Base-by-base conservation (phyloP, 2,797 vertebrate genomes). In the Sardinella longiceps region DNA sequence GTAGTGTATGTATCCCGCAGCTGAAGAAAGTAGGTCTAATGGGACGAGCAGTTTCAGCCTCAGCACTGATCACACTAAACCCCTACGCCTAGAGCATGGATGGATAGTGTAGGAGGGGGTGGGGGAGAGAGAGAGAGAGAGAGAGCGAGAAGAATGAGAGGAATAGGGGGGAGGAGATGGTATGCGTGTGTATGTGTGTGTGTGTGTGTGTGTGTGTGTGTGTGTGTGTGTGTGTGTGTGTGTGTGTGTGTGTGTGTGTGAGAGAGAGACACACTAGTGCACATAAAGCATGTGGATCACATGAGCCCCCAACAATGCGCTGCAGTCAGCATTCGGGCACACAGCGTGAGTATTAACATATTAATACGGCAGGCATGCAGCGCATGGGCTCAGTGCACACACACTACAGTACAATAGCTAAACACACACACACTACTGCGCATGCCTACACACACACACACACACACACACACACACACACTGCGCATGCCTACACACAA, bases 281-380 rank as follows among this genome's bases (percentile, higher is more conserved):
- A n/a, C 30, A 30, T 56, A 63, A 56, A 30, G 28, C 25, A 63
- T 63, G 60, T 9, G 60, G 12, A 25, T 63, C 60, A 63, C 60
- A 30, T 63, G 60, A 28, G 60, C 25, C 60, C 1, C 25, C 25
- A 63, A 30, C 60, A 63, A 63, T 63, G 60, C 25, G 60, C 60
- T 63, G 60, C 60, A 60, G 60, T 63, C 60, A 63, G 60, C 60
- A 63, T 30, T 63, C 60, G 30, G 60, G 60, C 60, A 63, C 25
- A 63, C 25, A 28, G 60, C 60, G 25, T 28, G 10, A 63, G 25
- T 14, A 63, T 63, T 63, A 63, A 12, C 60, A 63, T 63, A 63
- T 63, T 63, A 63, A 63, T 63, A 63, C 60, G 14, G 2, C 25
- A 30, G 60, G 25, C 60, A 28, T 63, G 60, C 1, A 30, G 60